These are phyloP conservation scores for Mixornis gularis DNA, from an alignment of 2,113 vertebrate species.

Conservation along the genomic window DNA sequence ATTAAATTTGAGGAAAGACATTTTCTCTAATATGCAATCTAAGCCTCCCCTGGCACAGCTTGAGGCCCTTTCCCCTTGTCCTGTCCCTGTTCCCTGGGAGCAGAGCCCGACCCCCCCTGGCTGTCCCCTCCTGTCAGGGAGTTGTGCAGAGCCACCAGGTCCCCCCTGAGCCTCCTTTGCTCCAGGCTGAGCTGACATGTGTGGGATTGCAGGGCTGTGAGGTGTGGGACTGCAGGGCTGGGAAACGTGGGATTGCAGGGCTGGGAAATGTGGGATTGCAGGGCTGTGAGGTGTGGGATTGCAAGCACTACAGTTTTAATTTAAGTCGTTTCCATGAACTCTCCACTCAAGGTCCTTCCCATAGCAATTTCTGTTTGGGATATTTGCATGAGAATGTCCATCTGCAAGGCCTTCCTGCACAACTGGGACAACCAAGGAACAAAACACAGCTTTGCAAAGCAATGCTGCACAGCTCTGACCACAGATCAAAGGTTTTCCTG, in stretches of 20 bases:
- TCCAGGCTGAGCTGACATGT: background rate
- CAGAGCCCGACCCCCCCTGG: background rate
- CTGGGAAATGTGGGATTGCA: background rate
- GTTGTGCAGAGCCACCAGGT: background rate
- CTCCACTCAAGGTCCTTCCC: background rate
- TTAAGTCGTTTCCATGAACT: background rate
- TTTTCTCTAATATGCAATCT: too few species aligned
- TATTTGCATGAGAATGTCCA: background rate
- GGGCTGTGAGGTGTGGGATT: background rate
- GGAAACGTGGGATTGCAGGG: too few species aligned
- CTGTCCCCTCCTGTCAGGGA: background rate
- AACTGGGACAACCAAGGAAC: background rate
- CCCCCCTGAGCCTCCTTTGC: background rate
- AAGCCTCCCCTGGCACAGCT: background rate
- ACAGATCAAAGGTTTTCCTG: accelerated
- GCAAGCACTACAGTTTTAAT: background rate
- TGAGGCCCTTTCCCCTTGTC: background rate
- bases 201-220: background rate
- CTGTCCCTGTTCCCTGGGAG: background rate
- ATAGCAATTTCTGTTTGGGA: background rate
- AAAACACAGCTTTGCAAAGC: background rate
- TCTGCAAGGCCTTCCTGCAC: background rate
- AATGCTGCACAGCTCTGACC: background rate
- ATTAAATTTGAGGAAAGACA: background rate
- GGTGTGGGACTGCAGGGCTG: too few species aligned